phyloP scores from a whole-genome alignment of 1,140 invertebrate genomes.

The Scaptodrosophila lebanonensis region DNA sequence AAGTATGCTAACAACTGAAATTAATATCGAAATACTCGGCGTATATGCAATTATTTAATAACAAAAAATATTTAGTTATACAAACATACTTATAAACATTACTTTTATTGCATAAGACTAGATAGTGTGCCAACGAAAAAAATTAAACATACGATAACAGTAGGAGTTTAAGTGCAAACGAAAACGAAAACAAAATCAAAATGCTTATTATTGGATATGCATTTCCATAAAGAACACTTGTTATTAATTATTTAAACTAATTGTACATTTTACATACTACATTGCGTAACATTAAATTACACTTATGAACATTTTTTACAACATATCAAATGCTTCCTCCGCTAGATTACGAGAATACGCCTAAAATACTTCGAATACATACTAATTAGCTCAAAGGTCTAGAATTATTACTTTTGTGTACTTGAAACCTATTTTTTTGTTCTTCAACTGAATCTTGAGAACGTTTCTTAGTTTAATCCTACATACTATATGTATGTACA shows the following conservation, averaged over 20 bases:
- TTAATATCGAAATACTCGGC: constrained; percentile 59
- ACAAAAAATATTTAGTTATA: constrained; percentile 25
- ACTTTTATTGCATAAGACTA: constrained; percentile 64
- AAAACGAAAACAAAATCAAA: constrained; percentile 32
- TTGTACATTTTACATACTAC: constrained; percentile 44
- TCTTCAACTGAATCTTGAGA: neutral
- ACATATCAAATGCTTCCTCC: constrained; percentile 76
- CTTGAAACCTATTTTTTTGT: constrained; percentile 1
- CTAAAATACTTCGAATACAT: constrained; percentile 13
- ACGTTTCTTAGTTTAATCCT: too few relatives aligned
- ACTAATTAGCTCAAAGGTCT: neutral
- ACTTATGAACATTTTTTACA: constrained; percentile 62
- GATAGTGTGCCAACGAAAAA: constrained; percentile 63
- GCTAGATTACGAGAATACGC: constrained; percentile 48
- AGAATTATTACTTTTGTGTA: neutral
- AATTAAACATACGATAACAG: constrained; percentile 8
- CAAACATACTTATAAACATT: constrained; percentile 31
- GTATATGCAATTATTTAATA: constrained; percentile 49
- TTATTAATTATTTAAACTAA: constrained; percentile 73
- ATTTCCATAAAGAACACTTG: constrained; percentile 29
- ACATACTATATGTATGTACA: constrained; percentile 10
- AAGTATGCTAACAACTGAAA: constrained; percentile 55
- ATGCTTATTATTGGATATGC: constrained; percentile 23
- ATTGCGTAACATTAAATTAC: constrained; percentile 18
- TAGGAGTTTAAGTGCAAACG: constrained; percentile 18